Conservation (phyloP, 1,140 invertebrate genomes). For the Bombus waltoni region DNA sequence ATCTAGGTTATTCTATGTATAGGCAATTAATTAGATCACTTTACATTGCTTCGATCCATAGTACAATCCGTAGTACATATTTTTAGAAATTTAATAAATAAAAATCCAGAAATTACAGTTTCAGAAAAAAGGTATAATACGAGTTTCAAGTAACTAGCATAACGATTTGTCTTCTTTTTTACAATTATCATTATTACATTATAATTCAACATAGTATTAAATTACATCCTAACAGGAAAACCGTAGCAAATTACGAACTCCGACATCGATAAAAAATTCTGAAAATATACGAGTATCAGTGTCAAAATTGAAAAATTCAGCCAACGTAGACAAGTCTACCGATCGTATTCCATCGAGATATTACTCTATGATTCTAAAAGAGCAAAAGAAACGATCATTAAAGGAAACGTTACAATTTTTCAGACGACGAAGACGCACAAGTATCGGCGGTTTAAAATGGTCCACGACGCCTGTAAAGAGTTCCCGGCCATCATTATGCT, state of each 20-base stretch:
- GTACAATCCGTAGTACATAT: neutral
- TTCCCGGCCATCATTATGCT: neutral
- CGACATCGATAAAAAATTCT: too few relatives aligned
- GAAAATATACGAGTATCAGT: neutral
- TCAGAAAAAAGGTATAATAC: neutral
- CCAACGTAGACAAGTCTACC: constrained; percentile 24
- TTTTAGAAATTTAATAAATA: neutral
- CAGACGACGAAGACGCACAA: constrained; percentile 87
- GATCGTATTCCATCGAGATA: neutral
- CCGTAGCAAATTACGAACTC: neutral
- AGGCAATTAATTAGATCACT: neutral
- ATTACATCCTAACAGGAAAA: too few relatives aligned
- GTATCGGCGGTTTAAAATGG: constrained; percentile 84
- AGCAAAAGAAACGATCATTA: neutral
- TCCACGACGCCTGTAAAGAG: constrained; percentile 48
- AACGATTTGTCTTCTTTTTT: neutral
- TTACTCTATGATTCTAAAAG: too few relatives aligned
- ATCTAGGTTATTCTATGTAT: too few relatives aligned
- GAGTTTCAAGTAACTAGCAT: neutral
- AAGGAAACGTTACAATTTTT: constrained; percentile 67
- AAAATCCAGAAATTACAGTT: neutral
- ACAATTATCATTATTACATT: neutral
- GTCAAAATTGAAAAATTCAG: constrained; percentile 4
- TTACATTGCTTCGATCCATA: neutral
- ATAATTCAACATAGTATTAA: too few relatives aligned